These are phyloP conservation scores for Gobio occitaniae DNA, from an alignment of 2,797 vertebrate genomes.

Conservation along the genomic window DNA sequence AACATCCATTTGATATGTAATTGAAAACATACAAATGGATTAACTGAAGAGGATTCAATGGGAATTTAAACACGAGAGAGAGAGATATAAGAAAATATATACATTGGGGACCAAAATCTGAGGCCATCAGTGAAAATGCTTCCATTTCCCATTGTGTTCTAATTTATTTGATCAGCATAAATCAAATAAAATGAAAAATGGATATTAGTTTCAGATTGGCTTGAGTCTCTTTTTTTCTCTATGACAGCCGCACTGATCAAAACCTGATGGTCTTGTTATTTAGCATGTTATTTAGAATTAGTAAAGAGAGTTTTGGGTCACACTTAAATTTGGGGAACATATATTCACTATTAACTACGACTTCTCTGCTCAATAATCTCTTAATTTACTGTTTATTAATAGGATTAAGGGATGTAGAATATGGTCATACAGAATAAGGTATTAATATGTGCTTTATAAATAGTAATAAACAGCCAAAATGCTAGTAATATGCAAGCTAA, in stretches of 20 bases:
- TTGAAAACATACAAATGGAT: constrained; percentile 80
- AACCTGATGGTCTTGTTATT: neutral
- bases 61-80: constrained; percentile 18
- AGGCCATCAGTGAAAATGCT: neutral
- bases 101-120: neutral
- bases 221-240: neutral
- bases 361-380: too few relatives aligned
- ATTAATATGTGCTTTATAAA: too few relatives aligned
- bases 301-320: too few relatives aligned
- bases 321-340: too few relatives aligned
- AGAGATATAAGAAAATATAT: neutral
- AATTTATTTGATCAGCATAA: neutral
- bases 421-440: too few relatives aligned
- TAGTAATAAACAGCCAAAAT: too few relatives aligned
- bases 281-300: neutral
- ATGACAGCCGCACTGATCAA: neutral
- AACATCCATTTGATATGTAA: constrained; percentile 65
- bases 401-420: too few relatives aligned
- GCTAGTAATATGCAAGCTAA: too few relatives aligned
- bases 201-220: neutral
- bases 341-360: too few relatives aligned
- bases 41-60: constrained; percentile 74
- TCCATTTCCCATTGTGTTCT: neutral
- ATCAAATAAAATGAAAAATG: neutral
- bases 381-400: too few relatives aligned